Evolutionary conservation across 2,113 vertebrate species (phyloP), one percentile per base, ranked within the genome.

Genomic region (Cygnus buccinator): DNA sequence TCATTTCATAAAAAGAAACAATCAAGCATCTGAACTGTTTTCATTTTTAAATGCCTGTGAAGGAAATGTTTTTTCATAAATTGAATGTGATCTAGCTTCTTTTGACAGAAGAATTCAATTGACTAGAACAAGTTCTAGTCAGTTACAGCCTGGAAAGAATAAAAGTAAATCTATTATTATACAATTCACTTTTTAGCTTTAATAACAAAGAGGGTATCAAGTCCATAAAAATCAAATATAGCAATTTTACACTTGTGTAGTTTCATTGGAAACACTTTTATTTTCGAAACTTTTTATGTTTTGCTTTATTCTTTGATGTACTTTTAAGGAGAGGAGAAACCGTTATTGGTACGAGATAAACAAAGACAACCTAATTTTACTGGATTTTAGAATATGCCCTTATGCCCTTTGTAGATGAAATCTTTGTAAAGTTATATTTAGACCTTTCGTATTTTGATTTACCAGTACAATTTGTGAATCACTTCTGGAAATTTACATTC

Each of bases 401-500:
- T 9, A 65, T 8, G 3, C 8, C 6, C 13, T 46, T 90, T 44
- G 19, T 3, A 90, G 55, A 52, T 31, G 3, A 16, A 9, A 1
- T 10, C 26, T 57, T 77, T 23, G 18, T 21, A 23, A 39, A 73
- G 9, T 13, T 50, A 57, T n/a, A 41, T 46, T 73, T 71, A 23
- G 4, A 14, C 6, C 2, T 70, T 11, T 28, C 37, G 6, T 4
- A 11, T 23, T 89, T 52, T 19, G 17, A 80, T 86, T 33, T 7
- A 61, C 8, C 2, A 48, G 22, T 5, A 25, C 0, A 55, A 25
- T 37, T 61, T 1, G 2, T 18, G 1, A 87, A 78, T 44, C 13
- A 13, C 4, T 68, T 59, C 0, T 1, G 55, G n/a, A 92, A 75
- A 65, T 0, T 0, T 15, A 6, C 7, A 54, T 71, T 74, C 4